These are phyloP conservation scores for Panurus biarmicus DNA, from an alignment of 2,113 vertebrate species.

Conservation along the genomic window DNA sequence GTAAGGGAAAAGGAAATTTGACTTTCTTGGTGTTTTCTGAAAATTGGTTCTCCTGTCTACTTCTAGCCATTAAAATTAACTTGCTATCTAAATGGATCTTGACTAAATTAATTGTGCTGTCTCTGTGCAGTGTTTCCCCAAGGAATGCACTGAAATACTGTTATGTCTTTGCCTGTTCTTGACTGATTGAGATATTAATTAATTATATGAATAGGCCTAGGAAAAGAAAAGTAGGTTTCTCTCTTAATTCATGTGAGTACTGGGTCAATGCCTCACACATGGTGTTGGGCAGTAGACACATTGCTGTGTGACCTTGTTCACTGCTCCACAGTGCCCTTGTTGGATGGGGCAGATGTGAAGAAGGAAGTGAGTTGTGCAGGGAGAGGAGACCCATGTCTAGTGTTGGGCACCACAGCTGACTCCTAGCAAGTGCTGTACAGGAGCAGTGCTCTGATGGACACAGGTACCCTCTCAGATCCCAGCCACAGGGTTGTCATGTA, in stretches of 20 bases:
- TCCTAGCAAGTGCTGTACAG: rapidly evolving
- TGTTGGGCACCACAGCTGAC: background rate
- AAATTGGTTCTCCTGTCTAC: background rate
- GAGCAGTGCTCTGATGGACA: background rate
- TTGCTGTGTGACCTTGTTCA: background rate
- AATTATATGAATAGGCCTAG: slow-evolving; percentile 6
- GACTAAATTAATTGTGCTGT: slow-evolving; percentile 40
- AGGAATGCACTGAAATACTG: slow-evolving; percentile 30
- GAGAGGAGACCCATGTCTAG: rapidly evolving
- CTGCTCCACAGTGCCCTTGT: background rate
- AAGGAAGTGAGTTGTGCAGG: rapidly evolving
- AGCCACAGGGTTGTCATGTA: rapidly evolving
- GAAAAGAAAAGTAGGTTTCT: slow-evolving; percentile 15
- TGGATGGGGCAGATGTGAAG: background rate
- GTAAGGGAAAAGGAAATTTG: background rate
- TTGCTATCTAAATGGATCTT: slow-evolving; percentile 36
- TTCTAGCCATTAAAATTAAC: slow-evolving; percentile 14
- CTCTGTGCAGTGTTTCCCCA: slow-evolving; percentile 7
- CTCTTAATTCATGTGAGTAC: background rate
- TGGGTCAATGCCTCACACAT: background rate
- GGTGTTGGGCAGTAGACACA: background rate
- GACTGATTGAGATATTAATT: slow-evolving; percentile 51
- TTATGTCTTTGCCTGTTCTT: slow-evolving; percentile 30
- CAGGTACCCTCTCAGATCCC: background rate
- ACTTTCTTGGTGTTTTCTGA: background rate